Evolutionary conservation across 2,797 vertebrate species (phyloP).

Genomic region (Triplophysa yarkandensis): DNA sequence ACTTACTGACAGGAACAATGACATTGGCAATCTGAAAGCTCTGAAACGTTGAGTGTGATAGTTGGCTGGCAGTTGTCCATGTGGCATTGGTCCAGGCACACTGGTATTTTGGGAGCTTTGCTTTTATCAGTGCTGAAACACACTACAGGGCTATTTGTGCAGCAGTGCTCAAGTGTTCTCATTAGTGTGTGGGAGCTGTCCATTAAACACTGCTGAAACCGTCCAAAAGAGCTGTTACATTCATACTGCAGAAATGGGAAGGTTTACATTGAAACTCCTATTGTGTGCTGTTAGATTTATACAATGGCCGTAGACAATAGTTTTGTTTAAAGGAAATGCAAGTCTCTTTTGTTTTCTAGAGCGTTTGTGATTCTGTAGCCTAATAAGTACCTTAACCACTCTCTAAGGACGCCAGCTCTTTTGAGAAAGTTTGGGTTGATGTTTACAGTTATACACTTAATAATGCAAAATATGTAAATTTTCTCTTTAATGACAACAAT

Average conservation of each 20-base stretch:
- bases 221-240: not conserved
- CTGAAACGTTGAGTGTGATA: not conserved
- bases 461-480: too few relatives aligned
- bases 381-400: not conserved
- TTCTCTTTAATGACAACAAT: too few relatives aligned
- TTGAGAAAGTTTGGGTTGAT: not conserved
- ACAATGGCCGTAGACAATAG: not conserved
- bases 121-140: slow-evolving; percentile 66
- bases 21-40: not conserved
- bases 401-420: too few relatives aligned
- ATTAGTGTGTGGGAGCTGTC: slow-evolving; percentile 53
- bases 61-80: slow-evolving; percentile 15
- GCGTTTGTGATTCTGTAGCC: not conserved
- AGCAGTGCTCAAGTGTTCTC: slow-evolving; percentile 45
- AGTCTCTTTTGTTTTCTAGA: not conserved
- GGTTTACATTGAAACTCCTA: not conserved
- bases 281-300: not conserved
- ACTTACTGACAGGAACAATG: not conserved
- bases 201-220: slow-evolving; percentile 56
- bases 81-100: not conserved
- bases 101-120: slow-evolving; percentile 57
- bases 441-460: too few relatives aligned
- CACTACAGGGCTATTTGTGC: slow-evolving; percentile 51
- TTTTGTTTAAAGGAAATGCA: not conserved
- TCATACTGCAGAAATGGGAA: not conserved